Evolutionary conservation across 2,888 invertebrate genomes (phyloP), one percentile per base, ranked within the genome.

Genomic region (Bibio marci): DNA sequence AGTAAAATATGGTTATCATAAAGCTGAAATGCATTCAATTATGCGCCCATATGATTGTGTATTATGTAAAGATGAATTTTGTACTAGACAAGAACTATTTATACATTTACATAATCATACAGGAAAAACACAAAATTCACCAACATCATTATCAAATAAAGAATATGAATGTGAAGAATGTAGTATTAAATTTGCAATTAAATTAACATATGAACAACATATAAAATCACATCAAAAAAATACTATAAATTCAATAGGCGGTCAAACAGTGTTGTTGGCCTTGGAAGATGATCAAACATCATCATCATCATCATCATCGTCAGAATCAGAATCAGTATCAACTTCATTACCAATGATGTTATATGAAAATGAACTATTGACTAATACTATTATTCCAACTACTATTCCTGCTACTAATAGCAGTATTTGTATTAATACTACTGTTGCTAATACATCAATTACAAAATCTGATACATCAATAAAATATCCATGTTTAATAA

Each of bases 81-180:
- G 41, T 26, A 41, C 41, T 3, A 19, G 41, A 30, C 35, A 35
- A 19, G 41, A 41, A 14, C 28, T 41, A 30, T 41, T 41, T 35
- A 30, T 41, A 14, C 41, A 41, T 38, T 30, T 41, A n/a, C 41
- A 41, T 15, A 41, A 41, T 37, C 41, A 41, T 27, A 38, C 18
- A 12, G 39, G 39, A 33, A 31, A 10, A 10, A 26, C 11, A 28
- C 4, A 4, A 28, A n/a, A 3, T 4, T 7, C 28, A 28, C 5
- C 11, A n/a, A n/a, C 11, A 11, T 4, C 13, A n/a, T 8, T 12
- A 27, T 33, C 33, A 4, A 33, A 18, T n/a, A 33, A 28, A 28
- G 13, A 17, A 13, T 39, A 35, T 17, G 14, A 15, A 22, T 39
- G 39, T 35, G 25, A 39, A 30, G 15, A 13, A 17, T 41, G 41